Conservation (phyloP, 2,113 vertebrate genomes). For the Hippocampus mohnikei region DNA sequence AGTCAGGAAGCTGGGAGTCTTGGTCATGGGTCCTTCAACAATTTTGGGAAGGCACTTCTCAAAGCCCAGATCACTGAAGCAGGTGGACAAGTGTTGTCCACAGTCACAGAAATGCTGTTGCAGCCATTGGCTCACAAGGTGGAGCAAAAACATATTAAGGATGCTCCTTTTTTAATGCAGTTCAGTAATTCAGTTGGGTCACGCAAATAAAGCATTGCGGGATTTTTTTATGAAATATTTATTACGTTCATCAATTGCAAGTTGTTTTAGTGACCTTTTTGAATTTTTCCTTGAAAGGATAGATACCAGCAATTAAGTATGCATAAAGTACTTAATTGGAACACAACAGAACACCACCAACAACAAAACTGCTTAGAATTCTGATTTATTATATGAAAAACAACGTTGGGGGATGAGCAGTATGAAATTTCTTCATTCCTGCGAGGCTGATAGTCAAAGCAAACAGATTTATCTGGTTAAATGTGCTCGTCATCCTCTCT, state of each 20-base stretch:
- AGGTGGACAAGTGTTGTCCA: neutral
- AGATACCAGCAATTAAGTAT: neutral
- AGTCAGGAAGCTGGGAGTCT: neutral
- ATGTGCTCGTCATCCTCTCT: constrained; percentile 5
- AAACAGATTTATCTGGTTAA: constrained; percentile 11
- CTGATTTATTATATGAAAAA: constrained; percentile 25
- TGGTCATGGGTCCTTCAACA: neutral
- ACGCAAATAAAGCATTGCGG: neutral
- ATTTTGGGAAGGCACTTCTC: neutral
- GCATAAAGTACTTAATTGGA: neutral
- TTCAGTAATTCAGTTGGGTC: neutral
- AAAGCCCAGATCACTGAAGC: neutral
- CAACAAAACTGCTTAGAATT: neutral
- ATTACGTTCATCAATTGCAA: too few species aligned
- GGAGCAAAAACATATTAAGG: neutral
- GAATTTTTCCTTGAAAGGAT: neutral
- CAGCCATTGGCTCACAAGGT: too few species aligned
- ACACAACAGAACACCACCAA: constrained; percentile 1
- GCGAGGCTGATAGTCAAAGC: neutral
- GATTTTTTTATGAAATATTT: neutral
- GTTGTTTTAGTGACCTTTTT: neutral
- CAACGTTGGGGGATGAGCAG: constrained; percentile 27
- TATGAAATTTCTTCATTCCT: constrained; percentile 11
- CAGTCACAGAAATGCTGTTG: neutral
- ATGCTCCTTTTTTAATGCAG: neutral